A percentile compares a stretch with the other conserved stretches of the same genome.
phyloP scores from a whole-genome alignment of 2,888 invertebrate species.

The Tetheella fluctuosa region DNA sequence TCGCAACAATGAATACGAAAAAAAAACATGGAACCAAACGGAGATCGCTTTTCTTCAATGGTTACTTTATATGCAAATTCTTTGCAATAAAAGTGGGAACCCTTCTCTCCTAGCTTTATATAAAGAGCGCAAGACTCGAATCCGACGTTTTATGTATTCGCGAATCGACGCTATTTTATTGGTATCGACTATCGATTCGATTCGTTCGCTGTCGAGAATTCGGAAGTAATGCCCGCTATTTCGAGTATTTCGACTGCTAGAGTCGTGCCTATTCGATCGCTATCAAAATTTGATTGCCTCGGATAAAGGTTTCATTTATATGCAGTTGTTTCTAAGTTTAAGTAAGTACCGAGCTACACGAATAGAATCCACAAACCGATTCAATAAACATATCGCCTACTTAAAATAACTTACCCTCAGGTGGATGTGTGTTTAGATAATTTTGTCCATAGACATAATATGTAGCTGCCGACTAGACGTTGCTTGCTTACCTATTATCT shows the following conservation, averaged over 20 bases:
- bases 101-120: conserved; percentile 81
- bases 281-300: conserved; percentile 73
- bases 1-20: conserved; percentile 81
- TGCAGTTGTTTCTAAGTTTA: conserved; percentile 52
- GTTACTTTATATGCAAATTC: conserved; percentile 85
- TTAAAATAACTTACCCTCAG: not conserved
- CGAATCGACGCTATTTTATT: conserved; percentile 81
- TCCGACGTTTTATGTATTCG: conserved; percentile 81
- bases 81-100: conserved; percentile 80
- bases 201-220: conserved; percentile 68
- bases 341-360: conserved; percentile 43
- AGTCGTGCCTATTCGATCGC: conserved; percentile 71
- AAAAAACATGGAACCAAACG: conserved; percentile 70
- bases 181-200: conserved; percentile 80
- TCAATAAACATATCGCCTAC: conserved; percentile 23
- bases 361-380: conserved; percentile 30
- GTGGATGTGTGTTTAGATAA: not conserved
- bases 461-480: not conserved
- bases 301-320: conserved; percentile 64
- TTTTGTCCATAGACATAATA: not conserved
- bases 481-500: not conserved
- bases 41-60: conserved; percentile 84
- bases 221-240: conserved; percentile 75
- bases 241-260: conserved; percentile 68
- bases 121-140: conserved; percentile 77